Evolutionary conservation across 1,140 invertebrate species (phyloP).

Genomic region (Bombus sibiricus): DNA sequence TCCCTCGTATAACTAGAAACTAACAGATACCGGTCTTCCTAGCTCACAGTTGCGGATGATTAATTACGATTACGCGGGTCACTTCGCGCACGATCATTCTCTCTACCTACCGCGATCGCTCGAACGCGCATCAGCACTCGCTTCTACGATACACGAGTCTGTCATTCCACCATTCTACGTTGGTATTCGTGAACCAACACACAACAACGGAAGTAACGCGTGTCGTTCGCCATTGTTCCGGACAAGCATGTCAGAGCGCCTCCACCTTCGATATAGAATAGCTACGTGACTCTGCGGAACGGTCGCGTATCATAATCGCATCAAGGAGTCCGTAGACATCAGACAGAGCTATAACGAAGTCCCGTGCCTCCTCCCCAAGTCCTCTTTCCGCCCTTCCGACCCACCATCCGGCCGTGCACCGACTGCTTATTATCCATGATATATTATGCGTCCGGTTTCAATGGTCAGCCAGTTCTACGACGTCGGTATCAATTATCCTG

Average conservation of each 20-base stretch:
- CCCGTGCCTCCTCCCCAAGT: background rate
- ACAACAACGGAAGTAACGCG: background rate
- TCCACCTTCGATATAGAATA: constrained; percentile 52
- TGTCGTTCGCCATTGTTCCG: constrained; percentile 48
- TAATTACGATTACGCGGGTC: constrained; percentile 74
- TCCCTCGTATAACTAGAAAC: constrained; percentile 30
- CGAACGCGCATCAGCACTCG: background rate
- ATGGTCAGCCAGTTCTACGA: constrained; percentile 60
- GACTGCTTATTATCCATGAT: constrained; percentile 70
- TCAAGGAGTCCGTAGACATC: constrained; percentile 47
- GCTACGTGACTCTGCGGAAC: constrained; percentile 66
- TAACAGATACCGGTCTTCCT: constrained; percentile 39
- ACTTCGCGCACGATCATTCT: constrained; percentile 63
- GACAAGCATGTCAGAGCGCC: constrained; percentile 6
- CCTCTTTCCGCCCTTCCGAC: background rate
- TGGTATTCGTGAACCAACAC: background rate
- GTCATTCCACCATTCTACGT: background rate
- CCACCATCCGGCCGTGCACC: constrained; percentile 31
- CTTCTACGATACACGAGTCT: constrained; percentile 3
- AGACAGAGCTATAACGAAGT: constrained; percentile 48
- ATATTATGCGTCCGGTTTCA: constrained; percentile 67
- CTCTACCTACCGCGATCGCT: constrained; percentile 10
- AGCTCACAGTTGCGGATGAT: constrained; percentile 59
- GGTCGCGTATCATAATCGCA: constrained; percentile 62
- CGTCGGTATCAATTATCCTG: constrained; percentile 69